These are phyloP conservation scores for human (Homo sapiens) DNA, from an alignment of 2,113 vertebrate species.

Conservation along the genomic window GRCh38 chr5:172129501-172130000, in stretches of 20 bases:
- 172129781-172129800: neutral
- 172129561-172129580: neutral
- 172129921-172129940: neutral
- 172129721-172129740: neutral
- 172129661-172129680: neutral
- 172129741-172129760: neutral
- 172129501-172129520: no score
- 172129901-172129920: neutral
- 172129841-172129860: neutral
- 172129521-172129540: no score
- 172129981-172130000: neutral
- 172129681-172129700: neutral
- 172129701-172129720: neutral
- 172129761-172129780: neutral
- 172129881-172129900: rapidly evolving
- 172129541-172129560: neutral
- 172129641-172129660: neutral
- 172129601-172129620: neutral
- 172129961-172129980: neutral
- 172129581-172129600: neutral
- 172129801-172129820: neutral
- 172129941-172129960: neutral
- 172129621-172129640: neutral
- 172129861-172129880: neutral
- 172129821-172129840: neutral